Percentiles rank a stretch among this genome's conserved stretches.
phyloP scores from a whole-genome alignment of 2,888 invertebrate species.

The Agrochola macilenta region DNA sequence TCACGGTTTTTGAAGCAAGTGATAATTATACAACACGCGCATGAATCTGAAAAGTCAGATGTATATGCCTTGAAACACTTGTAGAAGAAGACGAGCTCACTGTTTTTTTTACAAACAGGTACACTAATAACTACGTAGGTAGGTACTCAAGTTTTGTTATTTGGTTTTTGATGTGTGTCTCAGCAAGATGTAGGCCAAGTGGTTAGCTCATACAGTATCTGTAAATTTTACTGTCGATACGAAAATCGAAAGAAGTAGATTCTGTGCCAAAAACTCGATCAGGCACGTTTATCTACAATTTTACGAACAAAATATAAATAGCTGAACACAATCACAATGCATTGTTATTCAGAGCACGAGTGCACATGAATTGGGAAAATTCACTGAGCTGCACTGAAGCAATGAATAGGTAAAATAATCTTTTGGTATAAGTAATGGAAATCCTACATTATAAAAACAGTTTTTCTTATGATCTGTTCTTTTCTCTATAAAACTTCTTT shows the following conservation, averaged over 20 bases:
- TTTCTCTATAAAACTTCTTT: too few relatives aligned
- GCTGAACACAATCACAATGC: slow-evolving; percentile 1
- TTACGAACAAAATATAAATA: slow-evolving; percentile 2
- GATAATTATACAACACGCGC: too few relatives aligned
- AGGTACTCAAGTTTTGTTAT: too few relatives aligned
- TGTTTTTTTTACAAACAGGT: not conserved
- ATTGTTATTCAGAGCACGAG: not conserved
- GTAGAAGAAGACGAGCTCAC: not conserved
- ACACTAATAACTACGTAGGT: not conserved
- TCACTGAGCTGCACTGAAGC: slow-evolving; percentile 7
- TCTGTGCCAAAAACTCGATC: slow-evolving; percentile 3
- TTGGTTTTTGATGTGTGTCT: not conserved
- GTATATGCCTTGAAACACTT: not conserved
- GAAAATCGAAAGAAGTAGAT: not conserved
- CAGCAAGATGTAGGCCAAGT: not conserved
- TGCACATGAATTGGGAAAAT: not conserved
- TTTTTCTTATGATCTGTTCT: not conserved
- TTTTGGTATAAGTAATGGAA: not conserved
- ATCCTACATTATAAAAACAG: not conserved
- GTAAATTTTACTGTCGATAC: not conserved
- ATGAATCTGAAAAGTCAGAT: too few relatives aligned
- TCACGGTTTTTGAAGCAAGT: too few relatives aligned
- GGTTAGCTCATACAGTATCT: not conserved
- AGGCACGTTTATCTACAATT: slow-evolving; percentile 12
- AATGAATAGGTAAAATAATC: not conserved